A percentile compares a stretch with the other conserved stretches of the same genome.
These are phyloP conservation scores for Drosophila albomicans DNA, from an alignment of 1,140 invertebrate species.

Conservation along the genomic window DNA sequence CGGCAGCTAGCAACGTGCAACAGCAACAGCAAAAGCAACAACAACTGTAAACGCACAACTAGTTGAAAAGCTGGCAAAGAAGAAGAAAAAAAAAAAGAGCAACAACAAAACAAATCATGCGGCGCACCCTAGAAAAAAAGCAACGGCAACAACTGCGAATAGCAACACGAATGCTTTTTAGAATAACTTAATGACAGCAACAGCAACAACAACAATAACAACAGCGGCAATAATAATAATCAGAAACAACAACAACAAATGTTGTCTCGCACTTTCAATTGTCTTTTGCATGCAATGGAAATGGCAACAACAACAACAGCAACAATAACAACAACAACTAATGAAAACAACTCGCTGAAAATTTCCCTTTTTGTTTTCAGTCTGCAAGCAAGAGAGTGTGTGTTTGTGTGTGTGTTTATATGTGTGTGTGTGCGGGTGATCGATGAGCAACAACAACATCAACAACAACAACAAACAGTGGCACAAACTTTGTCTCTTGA, in stretches of 20 bases:
- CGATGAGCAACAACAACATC: slow-evolving; percentile 65
- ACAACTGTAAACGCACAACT: slow-evolving; percentile 39
- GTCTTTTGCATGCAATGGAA: slow-evolving; percentile 47
- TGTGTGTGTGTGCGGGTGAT: slow-evolving; percentile 59
- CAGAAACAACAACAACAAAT: slow-evolving; percentile 24
- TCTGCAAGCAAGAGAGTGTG: slow-evolving; percentile 7
- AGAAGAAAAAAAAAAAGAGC: not conserved
- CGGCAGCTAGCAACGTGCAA: slow-evolving; percentile 32
- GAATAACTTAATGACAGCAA: slow-evolving; percentile 56
- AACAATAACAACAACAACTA: slow-evolving; percentile 20
- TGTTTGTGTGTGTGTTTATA: slow-evolving; percentile 12
- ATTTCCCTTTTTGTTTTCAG: slow-evolving; percentile 70
- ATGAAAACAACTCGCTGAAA: slow-evolving; percentile 31
- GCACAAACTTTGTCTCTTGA: slow-evolving; percentile 45
- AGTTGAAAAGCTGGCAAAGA: not conserved
- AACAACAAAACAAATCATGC: slow-evolving; percentile 38
- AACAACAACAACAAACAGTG: slow-evolving; percentile 31
- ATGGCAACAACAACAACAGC: slow-evolving; percentile 15
- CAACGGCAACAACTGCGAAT: slow-evolving; percentile 21
- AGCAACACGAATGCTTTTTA: slow-evolving; percentile 52
- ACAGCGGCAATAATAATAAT: slow-evolving; percentile 12
- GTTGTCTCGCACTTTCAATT: slow-evolving; percentile 70
- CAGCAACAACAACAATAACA: slow-evolving; percentile 22
- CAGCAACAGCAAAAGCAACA: slow-evolving; percentile 6
- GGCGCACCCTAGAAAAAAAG: slow-evolving; percentile 53